phyloP scores from a whole-genome alignment of 2,888 invertebrate species.

The Cheilosia soror region DNA sequence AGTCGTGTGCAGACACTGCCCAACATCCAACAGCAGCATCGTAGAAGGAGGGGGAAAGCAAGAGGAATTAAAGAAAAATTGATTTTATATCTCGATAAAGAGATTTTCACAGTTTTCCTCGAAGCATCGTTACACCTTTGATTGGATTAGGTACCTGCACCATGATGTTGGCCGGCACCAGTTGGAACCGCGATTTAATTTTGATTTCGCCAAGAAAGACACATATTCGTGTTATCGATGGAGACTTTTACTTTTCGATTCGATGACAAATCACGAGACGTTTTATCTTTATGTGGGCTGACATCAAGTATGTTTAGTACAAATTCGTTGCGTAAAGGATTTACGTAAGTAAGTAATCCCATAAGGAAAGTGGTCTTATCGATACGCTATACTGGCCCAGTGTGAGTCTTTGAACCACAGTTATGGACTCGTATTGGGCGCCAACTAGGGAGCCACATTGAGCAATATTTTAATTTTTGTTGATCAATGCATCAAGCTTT shows the following conservation, averaged over 20 bases:
- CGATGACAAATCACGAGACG: constrained; percentile 24
- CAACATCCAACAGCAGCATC: not conserved
- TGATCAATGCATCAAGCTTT: too few relatives aligned
- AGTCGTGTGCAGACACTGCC: constrained; percentile 52
- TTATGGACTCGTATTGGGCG: not conserved
- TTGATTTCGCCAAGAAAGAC: constrained; percentile 10
- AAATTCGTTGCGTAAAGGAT: constrained; percentile 25
- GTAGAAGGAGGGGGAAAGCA: not conserved
- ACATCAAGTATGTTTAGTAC: not conserved
- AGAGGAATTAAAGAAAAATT: constrained; percentile 22
- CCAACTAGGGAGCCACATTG: too few relatives aligned
- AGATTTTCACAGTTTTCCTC: constrained; percentile 39
- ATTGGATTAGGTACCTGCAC: not conserved
- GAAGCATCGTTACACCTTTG: constrained; percentile 26
- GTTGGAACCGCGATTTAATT: not conserved
- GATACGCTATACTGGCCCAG: not conserved
- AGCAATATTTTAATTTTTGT: too few relatives aligned
- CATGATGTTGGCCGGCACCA: not conserved
- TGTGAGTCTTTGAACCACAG: not conserved
- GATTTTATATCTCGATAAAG: constrained; percentile 38
- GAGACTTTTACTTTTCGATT: constrained; percentile 39
- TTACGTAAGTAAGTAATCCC: constrained; percentile 30
- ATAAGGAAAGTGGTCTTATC: constrained; percentile 24
- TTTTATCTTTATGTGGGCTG: constrained; percentile 6
- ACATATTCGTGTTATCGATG: not conserved